Percentiles rank a stretch among this genome's conserved stretches.
These are phyloP conservation scores for Orthosia incerta DNA, from an alignment of 2,888 invertebrate species.

Conservation along the genomic window DNA sequence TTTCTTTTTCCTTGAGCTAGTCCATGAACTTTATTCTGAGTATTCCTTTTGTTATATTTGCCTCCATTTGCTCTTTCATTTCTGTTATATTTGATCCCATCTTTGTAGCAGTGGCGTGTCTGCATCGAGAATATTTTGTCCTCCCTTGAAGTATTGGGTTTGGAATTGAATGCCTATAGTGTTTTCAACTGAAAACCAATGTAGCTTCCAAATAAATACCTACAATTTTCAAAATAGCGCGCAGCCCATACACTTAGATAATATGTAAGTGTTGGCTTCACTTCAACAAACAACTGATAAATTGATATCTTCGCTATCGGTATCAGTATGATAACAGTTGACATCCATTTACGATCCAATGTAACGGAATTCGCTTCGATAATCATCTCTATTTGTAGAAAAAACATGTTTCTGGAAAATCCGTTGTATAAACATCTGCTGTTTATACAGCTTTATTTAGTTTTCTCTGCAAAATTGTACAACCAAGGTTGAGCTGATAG, in stretches of 20 bases:
- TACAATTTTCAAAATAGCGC: constrained; percentile 41
- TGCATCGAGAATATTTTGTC: neutral
- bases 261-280: constrained; percentile 61
- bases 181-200: neutral
- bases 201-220: constrained; percentile 10
- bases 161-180: neutral
- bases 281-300: constrained; percentile 76
- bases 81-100: neutral
- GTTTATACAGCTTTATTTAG: constrained; percentile 42
- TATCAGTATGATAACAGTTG: constrained; percentile 67
- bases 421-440: constrained; percentile 16
- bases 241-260: constrained; percentile 48
- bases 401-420: constrained; percentile 50
- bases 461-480: constrained; percentile 10
- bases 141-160: neutral
- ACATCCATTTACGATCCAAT: constrained; percentile 67
- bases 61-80: neutral
- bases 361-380: constrained; percentile 62
- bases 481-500: constrained; percentile 2
- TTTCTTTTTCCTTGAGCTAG: neutral
- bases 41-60: neutral
- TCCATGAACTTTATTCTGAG: neutral
- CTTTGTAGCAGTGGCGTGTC: neutral
- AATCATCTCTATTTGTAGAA: constrained; percentile 61
- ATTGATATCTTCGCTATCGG: constrained; percentile 67